Conservation (phyloP, 1,140 invertebrate species). For the Tetramorium simillimum region DNA sequence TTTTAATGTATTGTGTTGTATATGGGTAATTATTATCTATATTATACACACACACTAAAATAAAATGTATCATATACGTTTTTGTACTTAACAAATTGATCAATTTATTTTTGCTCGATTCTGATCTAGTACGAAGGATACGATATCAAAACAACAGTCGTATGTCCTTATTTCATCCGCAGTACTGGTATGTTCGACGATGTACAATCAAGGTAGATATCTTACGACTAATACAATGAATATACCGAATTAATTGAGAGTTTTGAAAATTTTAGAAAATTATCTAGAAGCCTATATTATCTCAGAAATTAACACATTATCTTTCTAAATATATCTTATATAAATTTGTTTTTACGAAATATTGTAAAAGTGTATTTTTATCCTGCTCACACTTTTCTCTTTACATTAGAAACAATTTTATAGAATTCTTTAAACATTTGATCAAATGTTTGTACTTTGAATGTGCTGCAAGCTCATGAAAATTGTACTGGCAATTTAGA, state of each 20-base stretch:
- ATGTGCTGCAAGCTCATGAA: neutral
- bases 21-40: too few species aligned
- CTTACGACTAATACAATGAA: neutral
- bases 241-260: neutral
- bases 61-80: too few species aligned
- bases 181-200: conserved; percentile 97
- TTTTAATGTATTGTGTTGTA: too few species aligned
- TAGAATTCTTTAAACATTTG: neutral
- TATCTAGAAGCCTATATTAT: conserved; percentile 1
- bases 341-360: neutral
- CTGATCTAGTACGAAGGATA: conserved; percentile 84
- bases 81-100: neutral
- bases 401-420: neutral
- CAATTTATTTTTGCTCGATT: neutral
- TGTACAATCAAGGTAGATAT: conserved; percentile 90
- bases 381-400: too few species aligned
- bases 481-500: conserved; percentile 80
- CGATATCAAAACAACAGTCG: conserved; percentile 93
- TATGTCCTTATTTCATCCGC: conserved; percentile 96
- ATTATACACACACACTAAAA: too few species aligned
- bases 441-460: neutral
- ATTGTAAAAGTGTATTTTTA: neutral
- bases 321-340: neutral
- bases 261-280: neutral
- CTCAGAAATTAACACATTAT: neutral